These are phyloP conservation scores for Caenorhabditis briggsae DNA, from an alignment of 1,140 invertebrate genomes.

Conservation along the genomic window DNA sequence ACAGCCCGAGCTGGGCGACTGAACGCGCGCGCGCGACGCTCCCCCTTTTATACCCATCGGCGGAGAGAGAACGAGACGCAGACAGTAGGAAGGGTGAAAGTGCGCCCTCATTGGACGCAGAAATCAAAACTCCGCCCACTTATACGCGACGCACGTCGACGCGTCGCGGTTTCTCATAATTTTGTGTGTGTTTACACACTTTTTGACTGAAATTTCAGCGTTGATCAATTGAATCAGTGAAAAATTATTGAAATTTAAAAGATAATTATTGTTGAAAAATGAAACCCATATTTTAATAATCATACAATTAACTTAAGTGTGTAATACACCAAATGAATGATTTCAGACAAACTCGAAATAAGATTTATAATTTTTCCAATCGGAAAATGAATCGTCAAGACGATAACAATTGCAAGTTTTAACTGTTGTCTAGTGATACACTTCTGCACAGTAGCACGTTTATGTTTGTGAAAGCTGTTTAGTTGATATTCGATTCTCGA, in stretches of 20 bases:
- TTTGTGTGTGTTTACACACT: not conserved
- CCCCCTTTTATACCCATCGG: constrained; percentile 35
- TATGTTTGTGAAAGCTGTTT: not conserved
- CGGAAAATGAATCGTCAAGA: constrained; percentile 1
- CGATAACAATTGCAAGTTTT: constrained; percentile 15
- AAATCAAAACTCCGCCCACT: not conserved
- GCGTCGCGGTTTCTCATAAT: constrained; percentile 16
- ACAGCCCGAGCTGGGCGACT: constrained; percentile 46
- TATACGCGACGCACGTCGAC: not conserved
- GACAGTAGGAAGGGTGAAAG: constrained; percentile 13
- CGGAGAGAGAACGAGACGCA: not conserved
- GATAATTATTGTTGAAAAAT: no score
- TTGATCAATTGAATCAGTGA: no score
- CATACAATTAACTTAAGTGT: no score
- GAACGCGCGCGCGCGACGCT: constrained; percentile 41
- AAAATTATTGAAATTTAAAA: no score
- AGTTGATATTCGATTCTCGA: not conserved
- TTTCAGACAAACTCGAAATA: not conserved
- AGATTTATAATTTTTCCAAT: no score
- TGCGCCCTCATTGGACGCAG: not conserved
- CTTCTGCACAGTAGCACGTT: not conserved
- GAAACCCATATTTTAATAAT: no score
- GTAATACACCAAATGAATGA: not conserved
- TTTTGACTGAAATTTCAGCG: no score
- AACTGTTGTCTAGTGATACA: constrained; percentile 15